Evolutionary conservation across 2,113 vertebrate species (phyloP), one percentile per base, ranked within the genome.

Genomic region (Melospiza melodia): DNA sequence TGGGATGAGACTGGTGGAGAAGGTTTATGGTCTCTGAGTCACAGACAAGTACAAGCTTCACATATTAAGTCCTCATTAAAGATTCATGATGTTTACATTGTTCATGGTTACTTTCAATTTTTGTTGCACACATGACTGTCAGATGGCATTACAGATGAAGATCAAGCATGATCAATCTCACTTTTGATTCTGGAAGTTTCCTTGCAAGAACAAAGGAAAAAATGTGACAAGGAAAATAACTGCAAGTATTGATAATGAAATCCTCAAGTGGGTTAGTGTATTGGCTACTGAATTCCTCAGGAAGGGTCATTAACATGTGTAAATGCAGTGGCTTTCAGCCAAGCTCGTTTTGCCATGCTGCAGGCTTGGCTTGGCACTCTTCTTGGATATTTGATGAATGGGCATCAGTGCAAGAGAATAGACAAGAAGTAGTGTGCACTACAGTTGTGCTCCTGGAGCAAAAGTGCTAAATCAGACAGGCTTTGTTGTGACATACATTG

Each of bases 101-200:
- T 78, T 96, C 65, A 24, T 46, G 35, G 41, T 90, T 92, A 44
- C 52, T 92, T 94, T 46, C 72, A 66, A 63, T 87, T 96, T 95
- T 93, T 83, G 27, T 85, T 94, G 79, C 46, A 43, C 30, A 5
- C 78, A 37, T 54, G 68, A 78, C 75, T 95, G 80, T 97, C 90
- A 90, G 80, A 67, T 95, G 69, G 54, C 41, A 57, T 91, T 93
- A 52, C 57, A 89, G 78, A 61, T 59, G 63, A 93, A 89, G 63
- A 62, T 41, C 7, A 39, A 76, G 35, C 57, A 49, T 13, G 39
- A 67, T 84, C 74, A 66, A 58, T 84, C 55, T 82, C 28, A 62
- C 24, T 77, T 87, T 69, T 58, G 27, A 49, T 87, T 51, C 55
- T 82, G 31, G 39, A 59, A 55, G 6, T 15, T 91, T 63, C 16